Percentiles rank a stretch among this genome's conserved stretches.
phyloP scores from a whole-genome alignment of 2,888 invertebrate species.

The Zaprionus lineosus region DNA sequence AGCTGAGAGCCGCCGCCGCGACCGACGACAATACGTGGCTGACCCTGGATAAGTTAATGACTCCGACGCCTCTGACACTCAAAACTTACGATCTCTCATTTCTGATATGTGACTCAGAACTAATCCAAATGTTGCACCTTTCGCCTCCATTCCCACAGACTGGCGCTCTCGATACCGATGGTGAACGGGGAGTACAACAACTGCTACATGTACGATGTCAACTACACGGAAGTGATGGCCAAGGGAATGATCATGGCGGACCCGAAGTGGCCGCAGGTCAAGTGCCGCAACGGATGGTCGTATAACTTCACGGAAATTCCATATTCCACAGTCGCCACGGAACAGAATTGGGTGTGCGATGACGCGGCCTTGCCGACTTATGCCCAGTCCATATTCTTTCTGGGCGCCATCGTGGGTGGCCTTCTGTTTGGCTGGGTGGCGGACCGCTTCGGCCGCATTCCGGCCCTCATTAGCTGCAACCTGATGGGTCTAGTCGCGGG shows the following conservation, averaged over 20 bases:
- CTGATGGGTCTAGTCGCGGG: conserved; percentile 88
- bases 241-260: conserved; percentile 85
- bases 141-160: conserved; percentile 84
- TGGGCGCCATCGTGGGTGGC: conserved; percentile 93
- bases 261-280: conserved; percentile 87
- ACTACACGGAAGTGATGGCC: conserved; percentile 86
- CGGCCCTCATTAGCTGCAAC: conserved; percentile 90
- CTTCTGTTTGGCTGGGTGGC: conserved; percentile 93
- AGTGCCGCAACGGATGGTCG: conserved; percentile 91
- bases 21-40: conserved; percentile 37
- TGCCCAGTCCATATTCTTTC: conserved; percentile 93
- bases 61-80: conserved; percentile 23
- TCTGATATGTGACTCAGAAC: neutral
- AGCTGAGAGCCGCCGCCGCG: too few relatives aligned
- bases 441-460: conserved; percentile 92
- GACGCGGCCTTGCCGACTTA: conserved; percentile 89
- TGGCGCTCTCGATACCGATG: conserved; percentile 88
- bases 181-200: conserved; percentile 86
- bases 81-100: neutral
- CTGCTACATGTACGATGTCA: conserved; percentile 90
- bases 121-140: conserved; percentile 22
- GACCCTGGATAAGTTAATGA: conserved; percentile 45
- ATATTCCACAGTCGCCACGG: conserved; percentile 92
- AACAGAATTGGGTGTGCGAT: conserved; percentile 94
- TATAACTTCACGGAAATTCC: conserved; percentile 92